Base-by-base conservation (phyloP, 2,113 vertebrate species). In the Raja brachyura region DNA sequence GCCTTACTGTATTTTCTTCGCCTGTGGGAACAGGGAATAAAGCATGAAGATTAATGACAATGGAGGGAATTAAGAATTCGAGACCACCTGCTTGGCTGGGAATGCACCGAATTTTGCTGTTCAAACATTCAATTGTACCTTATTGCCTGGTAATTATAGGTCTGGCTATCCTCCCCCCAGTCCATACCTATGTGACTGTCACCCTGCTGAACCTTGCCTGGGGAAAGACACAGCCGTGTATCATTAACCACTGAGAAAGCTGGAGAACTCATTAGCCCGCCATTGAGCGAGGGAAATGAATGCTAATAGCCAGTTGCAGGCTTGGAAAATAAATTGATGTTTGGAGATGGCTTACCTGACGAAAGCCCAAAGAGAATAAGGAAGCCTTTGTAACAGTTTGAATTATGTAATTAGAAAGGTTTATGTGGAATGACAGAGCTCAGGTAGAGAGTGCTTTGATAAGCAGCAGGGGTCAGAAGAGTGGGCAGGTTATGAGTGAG, bases 1-100 rank as follows among this genome's bases (percentile, higher is more conserved):
- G 98, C 98, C 93, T 99, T 98, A 95, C 98, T 99, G 96, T 99
- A 99, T 93, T 99, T 99, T 95, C 97, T 98, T 95, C 98, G 97
- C 95, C 97, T 98, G 96, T 93, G 95, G 93, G 93, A 94, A 63
- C 88, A 31, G 48, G 13, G 86, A 90, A 88, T 63, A n/a, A 93
- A 70, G 70, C 73, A 39, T 90, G 85, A 90, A 63, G 48, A 93
- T 93, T 93, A 74, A 93, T 93, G 74, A 93, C 61, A 93, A 93
- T 93, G 74, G 56, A 13, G n/a, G 68, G 22, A 39, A 92, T 54
- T 73, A 94, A 94, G 78, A 96, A 96, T 86, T 94, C 93, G 90
- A 93, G 95, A 94, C 95, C 95, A 96, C 95, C 96, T 96, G 96
- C 95, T 95, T 94, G 94, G 95, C 94, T 93, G 94, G 96, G 94